Base-by-base conservation (phyloP, 2,888 invertebrate genomes). In the Stenurella melanura region DNA sequence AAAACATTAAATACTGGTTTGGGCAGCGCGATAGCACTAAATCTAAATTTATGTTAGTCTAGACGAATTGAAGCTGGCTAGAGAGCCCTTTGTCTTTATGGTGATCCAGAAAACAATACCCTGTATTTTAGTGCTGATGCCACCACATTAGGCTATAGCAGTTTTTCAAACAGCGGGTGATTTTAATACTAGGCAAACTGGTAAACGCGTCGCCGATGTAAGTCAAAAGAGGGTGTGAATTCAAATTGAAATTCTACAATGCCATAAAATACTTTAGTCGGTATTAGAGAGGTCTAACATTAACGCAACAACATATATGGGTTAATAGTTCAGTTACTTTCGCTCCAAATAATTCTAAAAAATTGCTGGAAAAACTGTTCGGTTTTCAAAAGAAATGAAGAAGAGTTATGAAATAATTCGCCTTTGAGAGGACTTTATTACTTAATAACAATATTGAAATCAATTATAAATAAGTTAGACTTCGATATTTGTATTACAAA, bases 131-230 rank as follows among this genome's bases (percentile, higher is more conserved):
- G 50, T 19, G 74, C 19, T 50, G 67, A 34, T 61, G 72, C 72
- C 61, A 72, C 18, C 61, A 58, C 30, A 63, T 21, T 15, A 60
- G 21, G 58, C 54, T 15, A 54, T 54, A 61, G 75, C 76, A 80
- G 77, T 83, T 81, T 83, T 83, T 84, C 82, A 83, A 83, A 80
- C 84, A 84, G 84, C 84, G 79, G 84, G 84, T 80, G 83, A 84
- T 81, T 83, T 84, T 81, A 82, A 82, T 84, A 81, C 81, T 79
- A 77, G 81, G 69, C 64, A 73, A 61, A 64, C 60, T 30, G 54
- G 42, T 67, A 54, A 67, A 67, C 54, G 21, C n/a, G n/a, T 54
- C 54, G 21, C 3, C 10, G 21, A 1, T 21, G 9, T 15, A 54
- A 50, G 54, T 15, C 15, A 21, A 67, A 21, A 19, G n/a, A 67